Base-by-base conservation (phyloP, 2,113 vertebrate species). In the Gymnocephalus cernua region DNA sequence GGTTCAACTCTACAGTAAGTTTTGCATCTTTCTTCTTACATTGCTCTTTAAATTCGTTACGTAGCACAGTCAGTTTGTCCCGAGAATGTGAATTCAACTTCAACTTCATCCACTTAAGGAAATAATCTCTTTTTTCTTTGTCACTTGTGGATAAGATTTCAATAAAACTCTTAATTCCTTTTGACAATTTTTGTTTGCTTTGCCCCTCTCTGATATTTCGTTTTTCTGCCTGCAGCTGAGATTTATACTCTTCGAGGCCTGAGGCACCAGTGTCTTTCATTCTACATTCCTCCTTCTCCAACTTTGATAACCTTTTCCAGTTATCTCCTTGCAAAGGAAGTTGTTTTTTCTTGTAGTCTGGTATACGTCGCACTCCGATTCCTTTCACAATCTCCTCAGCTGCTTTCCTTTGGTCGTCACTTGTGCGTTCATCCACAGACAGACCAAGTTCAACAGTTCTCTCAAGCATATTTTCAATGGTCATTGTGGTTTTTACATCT, bases 221-320 rank as follows among this genome's bases (percentile, higher is more conserved):
- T 76, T 67, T 75, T 25, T 92, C 12, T 0, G 1, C 9, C 16
- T 56, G 35, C 9, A 92, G 78, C 2, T 90, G 6, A 32, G 21
- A 75, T 64, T 74, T 92, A 54, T 91, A 84, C 0, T 73, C n/a
- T 11, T 93, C 91, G 0, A 73, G 4, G 0, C 11, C 44, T 1
- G 0, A 2, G 0, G 66, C 67, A n/a, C 70, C 66, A 32, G 32
- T 0, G 1, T 53, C 19, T 4, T 62, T 74, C 5, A 92, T 0
- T 47, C 91, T 76, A 44, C 82, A 93, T 21, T 82, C 70, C 4
- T 94, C 74, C 2, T 78, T 94, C 25, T 93, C 84, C 21, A 92
- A 4, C 29, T 86, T 53, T 3, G 93, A 80, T 64, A 92, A 41
- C 4, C 0, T 80, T 77, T 92, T 91, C 89, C 87, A 91, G 4